Evolutionary conservation across 2,113 vertebrate species (phyloP).

Genomic region (Ancistrus triradiatus): DNA sequence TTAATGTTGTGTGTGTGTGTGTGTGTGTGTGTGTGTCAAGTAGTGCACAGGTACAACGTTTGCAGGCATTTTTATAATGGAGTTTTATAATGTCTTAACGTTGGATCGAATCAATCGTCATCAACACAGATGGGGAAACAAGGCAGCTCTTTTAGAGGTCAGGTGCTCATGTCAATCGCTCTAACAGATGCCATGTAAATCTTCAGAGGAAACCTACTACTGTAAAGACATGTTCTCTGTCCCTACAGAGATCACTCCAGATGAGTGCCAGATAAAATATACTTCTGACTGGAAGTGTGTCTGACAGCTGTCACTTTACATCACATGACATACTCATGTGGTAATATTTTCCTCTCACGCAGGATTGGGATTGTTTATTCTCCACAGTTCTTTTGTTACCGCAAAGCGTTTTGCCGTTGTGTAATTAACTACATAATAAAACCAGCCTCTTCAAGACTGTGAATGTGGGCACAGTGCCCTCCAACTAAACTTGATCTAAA

Average conservation of each 20-base stretch:
- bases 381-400: background rate
- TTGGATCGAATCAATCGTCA: slow-evolving; percentile 16
- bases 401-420: background rate
- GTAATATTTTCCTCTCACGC: background rate
- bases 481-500: slow-evolving; percentile 34
- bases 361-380: slow-evolving; percentile 4
- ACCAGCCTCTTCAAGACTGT: slow-evolving; percentile 23
- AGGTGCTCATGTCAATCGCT: slow-evolving; percentile 35
- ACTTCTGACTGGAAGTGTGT: background rate
- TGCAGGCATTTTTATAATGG: background rate
- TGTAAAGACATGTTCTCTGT: slow-evolving; percentile 24
- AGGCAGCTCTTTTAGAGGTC: slow-evolving; percentile 34
- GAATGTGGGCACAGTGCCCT: slow-evolving; percentile 30
- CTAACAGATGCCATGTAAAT: slow-evolving; percentile 42
- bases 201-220: slow-evolving; percentile 19
- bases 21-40: no score
- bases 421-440: slow-evolving; percentile 3
- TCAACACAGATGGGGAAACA: slow-evolving; percentile 33
- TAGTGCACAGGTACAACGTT: background rate
- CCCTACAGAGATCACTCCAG: slow-evolving; percentile 22
- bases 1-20: no score
- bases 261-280: slow-evolving; percentile 12
- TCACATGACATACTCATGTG: no score
- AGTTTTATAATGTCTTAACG: slow-evolving; percentile 20
- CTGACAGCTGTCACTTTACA: slow-evolving; percentile 26